Conservation (phyloP, 2,113 vertebrate genomes). For the Perognathus longimembris region DNA sequence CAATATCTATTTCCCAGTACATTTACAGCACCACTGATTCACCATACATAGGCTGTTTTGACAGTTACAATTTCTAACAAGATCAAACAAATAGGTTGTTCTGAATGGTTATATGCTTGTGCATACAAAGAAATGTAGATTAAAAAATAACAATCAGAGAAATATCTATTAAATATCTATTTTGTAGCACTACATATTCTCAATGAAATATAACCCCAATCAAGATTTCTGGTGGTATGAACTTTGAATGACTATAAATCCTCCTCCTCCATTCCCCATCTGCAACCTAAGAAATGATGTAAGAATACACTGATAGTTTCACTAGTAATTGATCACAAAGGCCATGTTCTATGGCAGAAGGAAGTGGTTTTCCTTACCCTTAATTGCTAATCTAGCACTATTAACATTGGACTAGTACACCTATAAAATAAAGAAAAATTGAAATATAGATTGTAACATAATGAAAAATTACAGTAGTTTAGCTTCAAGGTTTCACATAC, state of each 20-base stretch:
- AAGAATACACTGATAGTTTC: not conserved
- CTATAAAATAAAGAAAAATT: not conserved
- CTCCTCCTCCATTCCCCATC: not conserved
- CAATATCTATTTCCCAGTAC: conserved; percentile 54
- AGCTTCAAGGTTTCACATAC: not conserved
- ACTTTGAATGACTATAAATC: not conserved
- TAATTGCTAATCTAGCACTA: not conserved
- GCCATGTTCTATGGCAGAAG: conserved; percentile 15
- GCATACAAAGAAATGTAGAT: conserved; percentile 4
- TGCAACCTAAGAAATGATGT: not conserved
- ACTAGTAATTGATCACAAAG: conserved; percentile 36
- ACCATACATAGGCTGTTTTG: conserved; percentile 55
- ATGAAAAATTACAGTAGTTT: not conserved
- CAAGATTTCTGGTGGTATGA: not conserved
- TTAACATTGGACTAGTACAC: not conserved
- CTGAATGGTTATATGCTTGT: conserved; percentile 45
- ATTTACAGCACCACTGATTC: conserved; percentile 52
- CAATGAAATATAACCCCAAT: conserved; percentile 27
- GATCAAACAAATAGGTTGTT: conserved; percentile 64
- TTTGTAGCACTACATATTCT: conserved; percentile 11
- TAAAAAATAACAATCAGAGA: conserved; percentile 42
- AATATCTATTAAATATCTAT: conserved; percentile 18
- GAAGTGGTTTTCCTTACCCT: not conserved
- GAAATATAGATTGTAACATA: not conserved
- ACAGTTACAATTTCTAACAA: conserved; percentile 69